Evolutionary conservation across 2,888 invertebrate species (phyloP), one percentile per base, ranked within the genome.

Genomic region (Scaptomyza caliginosa): DNA sequence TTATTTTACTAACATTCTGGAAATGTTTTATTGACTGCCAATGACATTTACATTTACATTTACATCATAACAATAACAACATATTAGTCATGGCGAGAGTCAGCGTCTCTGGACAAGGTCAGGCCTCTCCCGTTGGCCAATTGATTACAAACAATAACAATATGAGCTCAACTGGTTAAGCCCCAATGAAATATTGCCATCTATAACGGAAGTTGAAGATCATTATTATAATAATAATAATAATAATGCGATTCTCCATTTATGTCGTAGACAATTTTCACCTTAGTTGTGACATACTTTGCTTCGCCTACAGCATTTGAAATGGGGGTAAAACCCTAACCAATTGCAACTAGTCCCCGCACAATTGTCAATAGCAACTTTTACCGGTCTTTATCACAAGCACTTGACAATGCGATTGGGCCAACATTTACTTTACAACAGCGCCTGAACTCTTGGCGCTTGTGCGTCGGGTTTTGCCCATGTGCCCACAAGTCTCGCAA

Each of bases 11-110:
- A 45, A 39, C 34, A 52, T 56, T 65, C 54, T 76, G 62, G 58
- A 70, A 74, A 58, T 66, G 59, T 62, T 69, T 73, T 60, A 63
- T 64, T 59, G 42, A 39, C 57, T 60, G 48, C 36, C 75, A 76
- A 52, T 75, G 66, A 75, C 75, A 73, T 59, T 75, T 76, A 69
- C 49, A 69, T 73, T 75, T 63, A 75, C 75, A 73, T 59, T 75
- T 76, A 69, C 49, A 69, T 73, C 46, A 23, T 38, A 51, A 38
- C 48, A 58, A 54, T 19, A 73, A 62, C 19, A 66, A 45, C 24
- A 58, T 46, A 16, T 74, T 74, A 74, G 68, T 75, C 74, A 73
- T 23, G 34, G 19, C 39, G 16, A 60, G 26, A 60, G 40, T 34
- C 38, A 69, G 54, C 36, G 38, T 55, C 45, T 55, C 34, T 46